Base-by-base conservation (phyloP, 2,888 invertebrate species). In the Cephalotes varians region DNA sequence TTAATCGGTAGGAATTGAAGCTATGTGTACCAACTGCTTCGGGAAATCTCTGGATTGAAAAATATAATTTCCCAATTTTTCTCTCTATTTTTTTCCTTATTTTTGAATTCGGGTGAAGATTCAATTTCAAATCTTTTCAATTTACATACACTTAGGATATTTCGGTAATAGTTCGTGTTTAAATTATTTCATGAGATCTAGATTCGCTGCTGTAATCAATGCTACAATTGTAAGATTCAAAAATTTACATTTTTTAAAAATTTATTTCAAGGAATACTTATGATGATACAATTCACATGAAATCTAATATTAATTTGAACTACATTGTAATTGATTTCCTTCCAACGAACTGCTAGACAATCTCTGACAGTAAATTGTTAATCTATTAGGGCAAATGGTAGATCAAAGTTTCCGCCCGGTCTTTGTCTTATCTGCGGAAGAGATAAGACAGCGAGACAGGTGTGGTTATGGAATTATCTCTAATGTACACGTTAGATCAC, bases 391-490 rank as follows among this genome's bases (percentile, higher is more conserved):
- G 21, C n/a, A n/a, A 56, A 69, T 15, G 71, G 44, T 15, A 18
- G 51, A 69, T 77, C 71, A 56, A 56, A 58, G 44, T 69, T 34
- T 77, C n/a, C 56, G 56, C n/a, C 34, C 12, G 28, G n/a, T 15
- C n/a, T n/a, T 60, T 58, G 56, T 58, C 31, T 64, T 81, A 86
- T 86, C 87, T 71, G 10, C 25, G 9, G 31, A n/a, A n/a, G n/a
- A 47, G 87, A 83, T 83, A 82, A 81, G 54, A 37, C 44, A 9
- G 1, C 25, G n/a, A 18, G 40, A 65, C 83, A 86, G 83, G 83
- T 87, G 77, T 10, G 67, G 73, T 73, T 77, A 54, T 40, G 15
- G 51, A 72, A 77, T 76, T 82, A 82, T 25, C 3, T 25, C 31
- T 28, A 25, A 67, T 44, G 21, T 31, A 21, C 34, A 44, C 44